phyloP scores from a whole-genome alignment of 1,140 invertebrate genomes.

The Agrilus planipennis region DNA sequence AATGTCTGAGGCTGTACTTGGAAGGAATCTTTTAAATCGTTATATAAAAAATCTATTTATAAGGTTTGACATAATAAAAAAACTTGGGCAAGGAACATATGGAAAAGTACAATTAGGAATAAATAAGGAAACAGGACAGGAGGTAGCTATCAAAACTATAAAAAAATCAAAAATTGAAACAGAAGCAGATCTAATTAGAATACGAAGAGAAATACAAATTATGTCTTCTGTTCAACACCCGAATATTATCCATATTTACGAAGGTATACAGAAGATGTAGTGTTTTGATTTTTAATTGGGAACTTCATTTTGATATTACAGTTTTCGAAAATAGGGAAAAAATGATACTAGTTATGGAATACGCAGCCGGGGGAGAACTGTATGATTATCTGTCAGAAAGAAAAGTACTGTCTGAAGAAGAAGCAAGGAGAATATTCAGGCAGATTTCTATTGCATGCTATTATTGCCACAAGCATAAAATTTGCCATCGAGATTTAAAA shows the following conservation, averaged over 20 bases:
- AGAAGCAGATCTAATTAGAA: constrained; percentile 89
- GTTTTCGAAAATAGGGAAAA: constrained; percentile 98
- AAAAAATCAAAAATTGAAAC: constrained; percentile 99
- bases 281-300: not conserved
- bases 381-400: constrained; percentile 95
- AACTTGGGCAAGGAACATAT: constrained; percentile 96
- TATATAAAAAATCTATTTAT: not conserved
- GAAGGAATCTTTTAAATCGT: no score
- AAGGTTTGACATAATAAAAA: constrained; percentile 94
- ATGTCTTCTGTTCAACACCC: constrained; percentile 98
- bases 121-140: constrained; percentile 92
- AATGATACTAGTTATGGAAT: constrained; percentile 99
- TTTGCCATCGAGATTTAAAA: constrained; percentile 96
- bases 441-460: constrained; percentile 96
- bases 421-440: constrained; percentile 90
- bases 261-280: constrained; percentile 53
- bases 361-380: constrained; percentile 93
- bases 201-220: constrained; percentile 94
- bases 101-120: constrained; percentile 96
- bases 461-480: constrained; percentile 98
- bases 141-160: constrained; percentile 98
- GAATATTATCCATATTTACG: constrained; percentile 97
- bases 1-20: no score
- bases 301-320: constrained; percentile 30
- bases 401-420: constrained; percentile 80